These are phyloP conservation scores for Abscondita cerata DNA, from an alignment of 2,888 invertebrate species.

Conservation along the genomic window DNA sequence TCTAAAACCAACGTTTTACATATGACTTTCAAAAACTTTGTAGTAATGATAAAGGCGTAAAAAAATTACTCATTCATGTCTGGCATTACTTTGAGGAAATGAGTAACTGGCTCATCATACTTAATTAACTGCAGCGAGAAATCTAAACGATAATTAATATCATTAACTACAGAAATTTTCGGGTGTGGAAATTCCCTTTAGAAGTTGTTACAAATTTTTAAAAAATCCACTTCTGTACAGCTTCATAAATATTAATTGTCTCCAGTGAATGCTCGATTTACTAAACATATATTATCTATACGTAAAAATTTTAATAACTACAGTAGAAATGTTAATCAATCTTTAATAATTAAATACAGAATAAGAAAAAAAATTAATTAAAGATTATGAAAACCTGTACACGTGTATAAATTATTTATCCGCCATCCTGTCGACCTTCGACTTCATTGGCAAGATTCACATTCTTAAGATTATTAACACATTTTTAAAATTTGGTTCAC, in stretches of 20 bases:
- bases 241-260: too few species aligned
- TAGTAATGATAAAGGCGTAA: neutral
- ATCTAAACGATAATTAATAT: neutral
- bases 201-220: too few species aligned
- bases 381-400: slow-evolving; percentile 21
- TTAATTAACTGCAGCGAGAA: neutral
- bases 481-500: too few species aligned
- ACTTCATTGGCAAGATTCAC: neutral
- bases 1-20: too few species aligned
- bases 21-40: too few species aligned
- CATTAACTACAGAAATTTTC: too few species aligned
- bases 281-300: too few species aligned
- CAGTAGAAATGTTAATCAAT: slow-evolving; percentile 2
- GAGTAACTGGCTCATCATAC: neutral
- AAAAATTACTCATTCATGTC: neutral
- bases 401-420: slow-evolving; percentile 34
- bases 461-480: slow-evolving; percentile 2
- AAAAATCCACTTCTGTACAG: too few species aligned
- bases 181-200: neutral
- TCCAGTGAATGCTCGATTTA: too few species aligned
- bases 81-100: neutral
- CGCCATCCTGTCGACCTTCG: slow-evolving; percentile 25
- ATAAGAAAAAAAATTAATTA: slow-evolving; percentile 22
- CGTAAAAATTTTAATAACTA: neutral
- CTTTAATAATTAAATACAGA: slow-evolving; percentile 15